Evolutionary conservation across 2,888 invertebrate species (phyloP), one percentile per base, ranked within the genome.

Genomic region (Strigamia transsilvanica): DNA sequence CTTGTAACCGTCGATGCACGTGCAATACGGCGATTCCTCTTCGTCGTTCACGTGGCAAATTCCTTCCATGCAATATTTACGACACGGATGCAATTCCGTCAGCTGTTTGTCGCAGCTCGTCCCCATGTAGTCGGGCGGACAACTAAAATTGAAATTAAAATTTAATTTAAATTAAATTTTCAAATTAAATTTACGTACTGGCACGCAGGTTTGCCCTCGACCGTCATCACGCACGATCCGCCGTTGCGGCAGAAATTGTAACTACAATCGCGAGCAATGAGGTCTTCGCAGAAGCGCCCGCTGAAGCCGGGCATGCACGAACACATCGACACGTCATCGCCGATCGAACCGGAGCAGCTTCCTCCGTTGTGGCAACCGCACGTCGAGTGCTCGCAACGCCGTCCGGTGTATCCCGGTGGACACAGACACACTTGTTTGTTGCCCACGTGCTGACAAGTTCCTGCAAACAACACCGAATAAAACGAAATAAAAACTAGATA

Each of bases 141-240:
- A 87, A 12, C 84, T 84, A 12, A 4, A 46, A 46, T 9, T 1
- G 15, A 46, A 46, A 42, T 78, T 10, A 78, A 7, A 27, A 27
- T 27, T 27, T 27, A 27, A 27, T 27, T 27, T 27, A 27, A 27
- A 2, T 27, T 27, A 27, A 27, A 2, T 27, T 27, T 2, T n/a
- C n/a, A n/a, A n/a, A n/a, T n/a, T 7, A 34, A 34, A 34, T 7
- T 34, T 78, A 78, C 34, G 82, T 81, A 86, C 84, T 88, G 87
- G 86, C 92, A 92, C 27, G 87, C 87, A 0, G 91, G 90, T 82
- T 88, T 86, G 3, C 88, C 86, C 81, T 88, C 89, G 86, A 88
- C 87, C 13, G 85, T 89, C 83, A 91, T 87, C 32, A 90, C 87
- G 86, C 94, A 94, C 82, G 91, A 88, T 0, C 91, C 92, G 79